Conservation (phyloP, 2,113 vertebrate species). For the Todiramphus chloris region DNA sequence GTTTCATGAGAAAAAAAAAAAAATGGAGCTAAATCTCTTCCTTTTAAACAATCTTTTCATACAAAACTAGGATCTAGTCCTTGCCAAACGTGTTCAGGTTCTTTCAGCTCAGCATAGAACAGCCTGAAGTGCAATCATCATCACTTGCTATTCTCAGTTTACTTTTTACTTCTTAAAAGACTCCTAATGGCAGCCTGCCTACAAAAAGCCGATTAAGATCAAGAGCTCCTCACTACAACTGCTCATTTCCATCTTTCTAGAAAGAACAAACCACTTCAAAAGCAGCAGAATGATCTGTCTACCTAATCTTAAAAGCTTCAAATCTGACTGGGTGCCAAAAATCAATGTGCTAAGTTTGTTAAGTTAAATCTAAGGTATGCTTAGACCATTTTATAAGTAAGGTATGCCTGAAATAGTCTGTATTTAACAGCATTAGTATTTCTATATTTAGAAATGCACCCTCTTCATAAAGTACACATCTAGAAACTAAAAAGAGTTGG, state of each 20-base stretch:
- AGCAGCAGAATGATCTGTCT: neutral
- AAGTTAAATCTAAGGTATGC: neutral
- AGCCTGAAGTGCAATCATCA: neutral
- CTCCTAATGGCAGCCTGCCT: neutral
- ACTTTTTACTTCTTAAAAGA: constrained; percentile 10
- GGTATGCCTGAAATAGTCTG: neutral
- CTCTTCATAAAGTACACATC: neutral
- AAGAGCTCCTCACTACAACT: neutral
- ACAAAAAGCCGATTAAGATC: constrained; percentile 5
- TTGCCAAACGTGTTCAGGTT: neutral
- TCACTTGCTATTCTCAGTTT: neutral
- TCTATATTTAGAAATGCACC: neutral
- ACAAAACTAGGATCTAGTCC: neutral
- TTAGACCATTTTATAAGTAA: neutral
- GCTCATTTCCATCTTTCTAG: neutral
- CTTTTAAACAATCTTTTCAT: neutral
- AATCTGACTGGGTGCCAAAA: neutral
- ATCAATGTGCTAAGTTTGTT: neutral
- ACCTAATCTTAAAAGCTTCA: constrained; percentile 1
- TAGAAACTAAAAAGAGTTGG: neutral
- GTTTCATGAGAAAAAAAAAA: neutral
- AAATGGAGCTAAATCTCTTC: neutral
- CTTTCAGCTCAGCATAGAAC: neutral
- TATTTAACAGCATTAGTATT: neutral
- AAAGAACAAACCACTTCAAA: constrained; percentile 39